Evolutionary conservation across 2,797 vertebrate genomes (phyloP).

Genomic region (Zenarchopterus dispar): DNA sequence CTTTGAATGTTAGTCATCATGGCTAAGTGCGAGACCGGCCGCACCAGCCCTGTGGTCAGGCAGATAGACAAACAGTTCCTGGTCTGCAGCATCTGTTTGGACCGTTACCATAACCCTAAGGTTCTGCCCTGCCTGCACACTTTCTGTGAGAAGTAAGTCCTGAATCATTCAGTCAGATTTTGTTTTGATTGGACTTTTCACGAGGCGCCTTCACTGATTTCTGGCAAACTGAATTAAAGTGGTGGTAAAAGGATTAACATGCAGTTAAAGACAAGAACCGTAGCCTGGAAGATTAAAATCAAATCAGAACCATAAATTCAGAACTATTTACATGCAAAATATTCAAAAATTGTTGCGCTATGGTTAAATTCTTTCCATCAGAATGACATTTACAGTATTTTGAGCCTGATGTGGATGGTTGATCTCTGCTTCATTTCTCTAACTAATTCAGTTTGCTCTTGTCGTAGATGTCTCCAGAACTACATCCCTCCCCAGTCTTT

Average conservation of each 20-base stretch:
- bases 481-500: slow-evolving; percentile 97
- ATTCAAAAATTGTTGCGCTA: too few relatives aligned
- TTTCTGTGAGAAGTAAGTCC: slow-evolving; percentile 91
- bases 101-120: slow-evolving; percentile 92
- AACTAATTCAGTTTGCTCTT: not conserved
- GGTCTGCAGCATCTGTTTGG: slow-evolving; percentile 94
- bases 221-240: too few relatives aligned
- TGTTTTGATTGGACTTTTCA: not conserved
- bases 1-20: slow-evolving; percentile 83
- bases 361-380: too few relatives aligned
- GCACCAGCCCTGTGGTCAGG: slow-evolving; percentile 91
- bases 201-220: too few relatives aligned
- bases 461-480: slow-evolving; percentile 92
- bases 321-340: too few relatives aligned
- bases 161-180: not conserved
- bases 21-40: slow-evolving; percentile 88
- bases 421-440: too few relatives aligned
- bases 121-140: slow-evolving; percentile 94
- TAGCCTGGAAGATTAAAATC: too few relatives aligned
- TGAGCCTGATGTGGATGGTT: too few relatives aligned
- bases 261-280: too few relatives aligned
- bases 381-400: too few relatives aligned
- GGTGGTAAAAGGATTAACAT: too few relatives aligned
- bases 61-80: slow-evolving; percentile 96
- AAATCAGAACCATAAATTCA: too few relatives aligned